Evolutionary conservation across 2,797 vertebrate species (phyloP).

Genomic region (Diplodus sargus): DNA sequence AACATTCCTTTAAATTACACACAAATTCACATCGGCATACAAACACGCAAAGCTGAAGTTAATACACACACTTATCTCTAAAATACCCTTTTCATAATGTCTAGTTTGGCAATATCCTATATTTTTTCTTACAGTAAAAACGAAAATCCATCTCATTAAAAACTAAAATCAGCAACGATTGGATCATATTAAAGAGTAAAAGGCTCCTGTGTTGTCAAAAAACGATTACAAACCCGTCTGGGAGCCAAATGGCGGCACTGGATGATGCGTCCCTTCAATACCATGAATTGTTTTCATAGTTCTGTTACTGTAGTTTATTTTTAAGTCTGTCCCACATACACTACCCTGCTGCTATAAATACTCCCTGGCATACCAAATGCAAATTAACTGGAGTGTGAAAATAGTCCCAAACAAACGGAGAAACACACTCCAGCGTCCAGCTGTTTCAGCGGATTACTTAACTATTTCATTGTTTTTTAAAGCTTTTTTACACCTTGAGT

Average conservation of each 20-base stretch:
- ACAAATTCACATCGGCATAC: background rate
- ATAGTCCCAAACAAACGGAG: constrained; percentile 17
- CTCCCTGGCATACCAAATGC: background rate
- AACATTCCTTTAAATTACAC: constrained; percentile 88
- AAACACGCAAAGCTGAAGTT: background rate
- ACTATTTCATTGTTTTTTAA: background rate
- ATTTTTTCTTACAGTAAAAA: background rate
- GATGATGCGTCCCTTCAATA: constrained; percentile 1
- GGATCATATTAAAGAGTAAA: background rate
- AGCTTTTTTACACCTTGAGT: too few species aligned
- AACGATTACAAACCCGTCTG: background rate
- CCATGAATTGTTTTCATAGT: background rate
- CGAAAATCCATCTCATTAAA: background rate
- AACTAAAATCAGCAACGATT: background rate
- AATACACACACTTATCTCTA: background rate
- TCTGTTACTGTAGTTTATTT: constrained; percentile 23
- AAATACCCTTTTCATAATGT: background rate
- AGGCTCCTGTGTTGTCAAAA: background rate
- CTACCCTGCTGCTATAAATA: constrained; percentile 32
- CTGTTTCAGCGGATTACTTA: background rate
- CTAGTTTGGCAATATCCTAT: background rate
- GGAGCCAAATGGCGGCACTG: background rate
- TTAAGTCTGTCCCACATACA: constrained; percentile 19
- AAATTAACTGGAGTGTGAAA: constrained; percentile 23
- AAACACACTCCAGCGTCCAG: background rate